phyloP scores from a whole-genome alignment of 1,140 invertebrate genomes.

The Papilio xuthus region DNA sequence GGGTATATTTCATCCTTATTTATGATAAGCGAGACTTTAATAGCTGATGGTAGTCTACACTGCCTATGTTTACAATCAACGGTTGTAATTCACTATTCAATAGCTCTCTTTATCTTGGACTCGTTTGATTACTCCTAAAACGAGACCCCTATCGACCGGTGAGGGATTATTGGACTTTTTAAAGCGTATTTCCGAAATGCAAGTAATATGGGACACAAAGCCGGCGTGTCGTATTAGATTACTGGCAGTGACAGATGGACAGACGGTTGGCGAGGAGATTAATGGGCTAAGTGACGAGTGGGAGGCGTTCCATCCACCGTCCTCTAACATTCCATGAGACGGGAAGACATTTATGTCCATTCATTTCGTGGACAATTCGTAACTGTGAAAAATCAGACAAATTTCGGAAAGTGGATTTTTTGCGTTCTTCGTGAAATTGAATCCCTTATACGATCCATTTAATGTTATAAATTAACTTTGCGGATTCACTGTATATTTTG shows the following conservation, averaged over 20 bases:
- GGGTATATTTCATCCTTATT: slow-evolving; percentile 35
- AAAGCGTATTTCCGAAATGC: slow-evolving; percentile 66
- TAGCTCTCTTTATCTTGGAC: slow-evolving; percentile 51
- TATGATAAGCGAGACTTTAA: slow-evolving; percentile 35
- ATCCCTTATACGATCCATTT: slow-evolving; percentile 31
- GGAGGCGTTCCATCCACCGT: slow-evolving; percentile 58
- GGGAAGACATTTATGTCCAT: slow-evolving; percentile 61
- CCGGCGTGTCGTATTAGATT: slow-evolving; percentile 79
- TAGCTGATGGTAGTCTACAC: slow-evolving; percentile 28
- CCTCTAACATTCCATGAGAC: slow-evolving; percentile 53
- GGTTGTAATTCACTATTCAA: slow-evolving; percentile 39
- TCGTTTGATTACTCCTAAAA: slow-evolving; percentile 61
- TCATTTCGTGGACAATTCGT: slow-evolving; percentile 64
- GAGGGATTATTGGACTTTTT: slow-evolving; percentile 68
- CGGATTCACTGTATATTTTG: neutral
- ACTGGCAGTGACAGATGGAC: slow-evolving; percentile 76
- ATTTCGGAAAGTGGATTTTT: slow-evolving; percentile 48
- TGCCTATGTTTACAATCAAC: slow-evolving; percentile 44
- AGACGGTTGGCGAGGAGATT: slow-evolving; percentile 71
- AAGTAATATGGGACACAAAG: slow-evolving; percentile 75
- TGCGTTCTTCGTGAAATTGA: slow-evolving; percentile 35
- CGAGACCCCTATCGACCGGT: slow-evolving; percentile 58
- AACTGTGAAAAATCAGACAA: slow-evolving; percentile 61
- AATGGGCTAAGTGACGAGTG: slow-evolving; percentile 79
- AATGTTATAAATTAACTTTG: slow-evolving; percentile 32